A percentile compares a stretch with the other conserved stretches of the same genome.
Conservation (phyloP, 2,113 vertebrate genomes). For the Orycteropus afer region DNA sequence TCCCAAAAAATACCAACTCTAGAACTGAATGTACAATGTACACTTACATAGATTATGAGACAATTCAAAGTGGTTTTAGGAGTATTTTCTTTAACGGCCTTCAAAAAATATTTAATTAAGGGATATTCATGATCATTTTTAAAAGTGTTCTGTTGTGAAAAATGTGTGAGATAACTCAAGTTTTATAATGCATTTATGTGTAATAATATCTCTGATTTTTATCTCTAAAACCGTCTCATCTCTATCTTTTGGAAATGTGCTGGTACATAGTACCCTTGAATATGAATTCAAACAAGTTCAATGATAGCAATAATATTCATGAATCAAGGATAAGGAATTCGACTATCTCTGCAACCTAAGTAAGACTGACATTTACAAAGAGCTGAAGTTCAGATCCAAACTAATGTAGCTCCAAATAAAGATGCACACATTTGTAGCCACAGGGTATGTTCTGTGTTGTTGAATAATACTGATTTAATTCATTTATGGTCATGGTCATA, state of each 20-base stretch:
- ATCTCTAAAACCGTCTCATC: background rate
- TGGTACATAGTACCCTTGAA: background rate
- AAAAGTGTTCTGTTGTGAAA: constrained; percentile 18
- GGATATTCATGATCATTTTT: background rate
- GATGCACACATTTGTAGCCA: background rate
- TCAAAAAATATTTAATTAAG: constrained; percentile 36
- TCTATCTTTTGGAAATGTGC: constrained; percentile 11
- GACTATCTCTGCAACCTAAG: background rate
- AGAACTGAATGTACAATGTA: background rate
- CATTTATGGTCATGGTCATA: background rate
- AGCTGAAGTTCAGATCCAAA: constrained; percentile 28
- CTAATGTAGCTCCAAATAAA: constrained; percentile 27
- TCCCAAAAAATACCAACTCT: constrained; percentile 25
- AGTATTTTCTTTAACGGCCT: constrained; percentile 40
- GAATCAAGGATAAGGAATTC: constrained; percentile 17
- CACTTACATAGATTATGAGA: background rate
- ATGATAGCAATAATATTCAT: constrained; percentile 32
- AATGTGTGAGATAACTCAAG: background rate
- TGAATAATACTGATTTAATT: constrained; percentile 48
- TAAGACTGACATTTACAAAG: constrained; percentile 60
- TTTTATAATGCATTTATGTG: background rate
- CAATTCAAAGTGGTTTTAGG: background rate
- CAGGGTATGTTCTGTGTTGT: background rate
- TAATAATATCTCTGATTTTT: background rate
- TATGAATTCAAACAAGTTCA: constrained; percentile 25